Percentiles rank a stretch among this genome's conserved stretches.
These are phyloP conservation scores for Megalops atlanticus DNA, from an alignment of 2,113 vertebrate genomes.

Conservation along the genomic window DNA sequence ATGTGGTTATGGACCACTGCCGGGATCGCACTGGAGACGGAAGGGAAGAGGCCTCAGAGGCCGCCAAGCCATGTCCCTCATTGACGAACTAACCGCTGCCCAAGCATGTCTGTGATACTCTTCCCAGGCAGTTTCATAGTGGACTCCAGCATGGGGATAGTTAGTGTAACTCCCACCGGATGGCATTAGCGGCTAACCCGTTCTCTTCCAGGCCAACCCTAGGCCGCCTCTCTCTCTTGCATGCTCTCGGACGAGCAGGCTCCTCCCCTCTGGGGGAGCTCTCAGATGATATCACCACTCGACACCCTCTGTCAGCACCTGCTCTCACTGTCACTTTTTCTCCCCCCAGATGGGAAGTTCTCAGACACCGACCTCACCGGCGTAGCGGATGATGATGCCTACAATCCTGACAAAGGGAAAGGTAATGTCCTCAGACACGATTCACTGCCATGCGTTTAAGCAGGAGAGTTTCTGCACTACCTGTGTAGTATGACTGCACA, in stretches of 20 bases:
- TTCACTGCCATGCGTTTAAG: constrained; percentile 15
- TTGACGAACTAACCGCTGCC: not conserved
- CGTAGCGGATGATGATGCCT: constrained; percentile 54
- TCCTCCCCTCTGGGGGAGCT: not conserved
- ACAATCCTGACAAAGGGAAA: constrained; percentile 84
- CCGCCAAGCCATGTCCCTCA: not conserved
- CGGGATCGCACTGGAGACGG: too few species aligned
- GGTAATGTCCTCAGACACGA: constrained; percentile 58
- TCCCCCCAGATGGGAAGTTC: constrained; percentile 51
- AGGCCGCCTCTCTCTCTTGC: not conserved
- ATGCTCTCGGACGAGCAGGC: not conserved
- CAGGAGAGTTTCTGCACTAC: constrained; percentile 24
- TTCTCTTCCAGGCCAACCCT: not conserved
- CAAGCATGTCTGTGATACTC: not conserved
- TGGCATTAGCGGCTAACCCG: not conserved
- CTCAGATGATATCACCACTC: not conserved
- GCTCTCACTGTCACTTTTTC: not conserved
- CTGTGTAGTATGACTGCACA: constrained; percentile 7
- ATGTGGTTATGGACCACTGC: too few species aligned
- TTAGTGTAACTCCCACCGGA: not conserved
- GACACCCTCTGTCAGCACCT: not conserved
- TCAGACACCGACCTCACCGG: constrained; percentile 75
- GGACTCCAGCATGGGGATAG: not conserved
- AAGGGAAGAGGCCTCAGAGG: too few species aligned
- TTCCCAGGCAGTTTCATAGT: not conserved